Evolutionary conservation across 2,113 vertebrate genomes (phyloP).

Genomic region (Sialia sialis): DNA sequence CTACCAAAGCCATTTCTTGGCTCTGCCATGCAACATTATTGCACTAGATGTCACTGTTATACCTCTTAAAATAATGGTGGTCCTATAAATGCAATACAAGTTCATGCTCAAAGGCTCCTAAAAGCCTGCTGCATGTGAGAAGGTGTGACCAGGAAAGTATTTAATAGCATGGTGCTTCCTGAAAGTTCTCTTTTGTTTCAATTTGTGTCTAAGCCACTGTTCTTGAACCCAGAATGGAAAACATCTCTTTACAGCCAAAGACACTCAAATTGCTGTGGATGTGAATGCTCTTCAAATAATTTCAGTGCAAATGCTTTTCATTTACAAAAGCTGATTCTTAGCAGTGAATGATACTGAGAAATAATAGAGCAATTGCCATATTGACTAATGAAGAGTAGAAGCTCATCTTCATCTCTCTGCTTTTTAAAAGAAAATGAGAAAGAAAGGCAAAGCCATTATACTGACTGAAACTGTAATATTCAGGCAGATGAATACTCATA

Average conservation of each 20-base stretch:
- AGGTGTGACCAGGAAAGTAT: background rate
- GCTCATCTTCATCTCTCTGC: background rate
- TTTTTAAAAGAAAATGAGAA: background rate
- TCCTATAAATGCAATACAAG: fast-evolving
- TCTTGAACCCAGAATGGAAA: background rate
- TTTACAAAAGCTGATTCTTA: background rate
- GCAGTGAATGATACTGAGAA: background rate
- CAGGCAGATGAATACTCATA: background rate
- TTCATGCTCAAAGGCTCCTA: background rate
- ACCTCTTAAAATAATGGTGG: background rate
- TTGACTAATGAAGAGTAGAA: background rate
- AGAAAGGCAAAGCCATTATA: background rate
- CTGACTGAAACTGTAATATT: background rate
- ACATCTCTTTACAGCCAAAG: background rate
- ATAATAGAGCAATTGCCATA: background rate
- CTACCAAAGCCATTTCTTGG: background rate
- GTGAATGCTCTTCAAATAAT: background rate
- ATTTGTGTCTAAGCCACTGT: background rate
- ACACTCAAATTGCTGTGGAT: background rate
- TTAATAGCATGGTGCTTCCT: background rate
- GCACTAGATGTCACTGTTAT: slow-evolving; percentile 67
- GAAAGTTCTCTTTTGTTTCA: background rate
- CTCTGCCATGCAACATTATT: background rate
- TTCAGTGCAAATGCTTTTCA: background rate
- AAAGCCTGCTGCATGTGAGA: background rate